Conservation (phyloP, 2,113 vertebrate genomes). For the Sitta europaea region DNA sequence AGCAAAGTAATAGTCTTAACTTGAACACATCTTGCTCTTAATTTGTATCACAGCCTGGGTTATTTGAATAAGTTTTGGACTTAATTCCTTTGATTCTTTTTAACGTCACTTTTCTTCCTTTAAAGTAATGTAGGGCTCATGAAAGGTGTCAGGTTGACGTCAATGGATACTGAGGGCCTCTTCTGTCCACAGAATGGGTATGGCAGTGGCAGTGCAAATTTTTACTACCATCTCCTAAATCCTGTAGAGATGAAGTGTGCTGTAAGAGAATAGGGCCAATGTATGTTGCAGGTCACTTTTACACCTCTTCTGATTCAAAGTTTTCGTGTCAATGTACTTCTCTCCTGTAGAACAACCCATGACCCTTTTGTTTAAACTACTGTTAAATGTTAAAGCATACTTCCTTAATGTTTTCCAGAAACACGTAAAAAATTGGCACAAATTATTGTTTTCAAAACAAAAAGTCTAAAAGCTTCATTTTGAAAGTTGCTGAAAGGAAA, state of each 20-base stretch:
- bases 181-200: slow-evolving; percentile 58
- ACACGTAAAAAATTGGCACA: not conserved
- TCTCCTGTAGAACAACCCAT: not conserved
- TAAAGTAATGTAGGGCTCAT: slow-evolving; percentile 54
- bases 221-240: not conserved
- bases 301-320: not conserved
- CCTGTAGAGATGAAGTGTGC: slow-evolving; percentile 22
- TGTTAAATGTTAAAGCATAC: not conserved
- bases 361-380: not conserved
- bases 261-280: not conserved
- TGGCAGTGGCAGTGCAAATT: slow-evolving; percentile 21
- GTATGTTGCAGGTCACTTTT: not conserved
- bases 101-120: slow-evolving; percentile 75
- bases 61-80: slow-evolving; percentile 71
- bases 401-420: not conserved
- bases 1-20: not conserved
- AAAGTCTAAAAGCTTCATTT: not conserved
- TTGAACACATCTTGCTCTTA: not conserved
- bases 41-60: slow-evolving; percentile 37
- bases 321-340: not conserved
- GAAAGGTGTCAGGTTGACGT: slow-evolving; percentile 63
- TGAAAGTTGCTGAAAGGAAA: not conserved
- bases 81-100: slow-evolving; percentile 55
- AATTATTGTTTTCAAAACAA: not conserved
- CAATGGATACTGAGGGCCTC: slow-evolving; percentile 63